Evolutionary conservation across 2,888 invertebrate species (phyloP), one percentile per base, ranked within the genome.

Genomic region (Microctonus brassicae): DNA sequence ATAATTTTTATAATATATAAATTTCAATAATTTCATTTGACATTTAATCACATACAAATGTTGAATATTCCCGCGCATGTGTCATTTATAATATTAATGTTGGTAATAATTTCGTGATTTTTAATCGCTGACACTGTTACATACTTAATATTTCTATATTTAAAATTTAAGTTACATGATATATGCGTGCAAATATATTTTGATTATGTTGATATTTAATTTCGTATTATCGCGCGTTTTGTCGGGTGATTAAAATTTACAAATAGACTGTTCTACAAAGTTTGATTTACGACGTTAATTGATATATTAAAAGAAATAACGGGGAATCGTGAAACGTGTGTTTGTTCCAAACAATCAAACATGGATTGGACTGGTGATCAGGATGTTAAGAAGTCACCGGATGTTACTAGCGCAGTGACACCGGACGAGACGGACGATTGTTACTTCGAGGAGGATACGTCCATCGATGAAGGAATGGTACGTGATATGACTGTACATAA

Each of bases 401-500:
- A 82, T 79, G 73, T 77, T 73, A 76, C 80, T 68, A 75, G 77
- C 60, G 77, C 75, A 69, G 75, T 80, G 70, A 80, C 80, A 75
- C 82, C 83, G 81, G 85, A 84, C 75, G 84, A 84, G 69, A 76
- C 73, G 58, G 85, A 84, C 75, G 85, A 85, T 73, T 85, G 81
- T 75, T 86, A 82, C 78, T 86, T 81, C 78, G 85, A 86, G 69
- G 86, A 85, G 73, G 85, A 86, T 75, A 74, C 75, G 47, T 85
- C 84, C 75, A 77, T 86, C 76, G 86, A 87, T 78, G 86, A 86
- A 75, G 86, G 83, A 77, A 85, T 86, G 87, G 87, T 87, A 87
- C 80, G 86, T 86, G 80, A 74, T 62, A 52, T 67, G 57, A 72
- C 62, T 72, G 33, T 47, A 53, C 10, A 42, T 57, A 24, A 24